A percentile compares a stretch with the other conserved stretches of the same genome.
phyloP scores from a whole-genome alignment of 2,888 invertebrate genomes.

The Globia sparganii region DNA sequence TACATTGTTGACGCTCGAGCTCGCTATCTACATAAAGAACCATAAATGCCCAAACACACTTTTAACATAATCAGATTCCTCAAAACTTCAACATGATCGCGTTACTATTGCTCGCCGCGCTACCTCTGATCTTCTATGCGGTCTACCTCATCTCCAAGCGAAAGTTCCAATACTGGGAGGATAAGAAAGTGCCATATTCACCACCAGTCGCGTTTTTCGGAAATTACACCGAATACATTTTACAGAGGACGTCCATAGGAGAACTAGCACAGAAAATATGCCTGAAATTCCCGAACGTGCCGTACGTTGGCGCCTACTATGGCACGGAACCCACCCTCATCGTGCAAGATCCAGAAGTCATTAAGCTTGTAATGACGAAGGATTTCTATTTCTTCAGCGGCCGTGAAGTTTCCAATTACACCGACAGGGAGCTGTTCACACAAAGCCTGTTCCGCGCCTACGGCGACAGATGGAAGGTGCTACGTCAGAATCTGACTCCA shows the following conservation, averaged over 20 bases:
- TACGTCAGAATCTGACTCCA: slow-evolving; percentile 80
- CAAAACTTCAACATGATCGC: slow-evolving; percentile 45
- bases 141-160: slow-evolving; percentile 65
- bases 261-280: slow-evolving; percentile 72
- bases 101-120: slow-evolving; percentile 13
- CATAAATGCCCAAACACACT: slow-evolving; percentile 28
- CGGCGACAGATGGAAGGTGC: slow-evolving; percentile 81
- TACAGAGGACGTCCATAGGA: slow-evolving; percentile 69
- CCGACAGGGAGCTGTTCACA: slow-evolving; percentile 72
- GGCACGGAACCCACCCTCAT: slow-evolving; percentile 81
- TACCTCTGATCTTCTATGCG: slow-evolving; percentile 39
- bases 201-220: slow-evolving; percentile 77
- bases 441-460: slow-evolving; percentile 74
- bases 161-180: slow-evolving; percentile 77
- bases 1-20: slow-evolving; percentile 17
- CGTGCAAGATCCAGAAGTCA: slow-evolving; percentile 76
- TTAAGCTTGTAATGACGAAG: slow-evolving; percentile 78
- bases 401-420: slow-evolving; percentile 75
- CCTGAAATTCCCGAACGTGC: slow-evolving; percentile 72
- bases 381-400: slow-evolving; percentile 82
- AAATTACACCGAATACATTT: slow-evolving; percentile 75
- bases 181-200: slow-evolving; percentile 71
- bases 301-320: slow-evolving; percentile 79
- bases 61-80: not conserved
- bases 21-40: slow-evolving; percentile 20